Evolutionary conservation across 2,113 vertebrate species (phyloP).

Genomic region (Thoracochromis brauschi): DNA sequence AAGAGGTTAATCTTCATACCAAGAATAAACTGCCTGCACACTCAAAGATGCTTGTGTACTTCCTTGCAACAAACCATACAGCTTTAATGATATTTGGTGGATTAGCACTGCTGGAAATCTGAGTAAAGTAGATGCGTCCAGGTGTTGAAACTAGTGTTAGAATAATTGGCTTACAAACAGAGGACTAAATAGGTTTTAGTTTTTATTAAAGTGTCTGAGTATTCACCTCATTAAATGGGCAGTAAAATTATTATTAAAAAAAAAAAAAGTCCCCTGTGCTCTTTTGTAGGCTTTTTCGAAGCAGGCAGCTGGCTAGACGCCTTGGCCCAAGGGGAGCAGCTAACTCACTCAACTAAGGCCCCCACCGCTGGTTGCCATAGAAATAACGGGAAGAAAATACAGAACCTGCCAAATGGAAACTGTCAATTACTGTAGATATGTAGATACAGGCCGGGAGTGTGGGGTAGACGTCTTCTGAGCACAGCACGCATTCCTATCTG

Average conservation of each 20-base stretch:
- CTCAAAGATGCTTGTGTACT: neutral
- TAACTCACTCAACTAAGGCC: slow-evolving; percentile 6
- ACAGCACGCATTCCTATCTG: neutral
- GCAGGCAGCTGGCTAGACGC: slow-evolving; percentile 3
- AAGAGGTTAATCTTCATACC: neutral
- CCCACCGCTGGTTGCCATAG: slow-evolving; percentile 68
- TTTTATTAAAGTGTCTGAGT: neutral
- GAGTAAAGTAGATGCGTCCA: neutral
- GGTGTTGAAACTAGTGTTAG: neutral
- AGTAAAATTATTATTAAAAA: neutral
- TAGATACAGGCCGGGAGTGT: neutral
- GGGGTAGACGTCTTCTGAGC: neutral
- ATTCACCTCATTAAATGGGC: slow-evolving; percentile 8
- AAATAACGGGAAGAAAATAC: slow-evolving; percentile 67
- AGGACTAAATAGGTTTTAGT: neutral
- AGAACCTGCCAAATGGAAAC: slow-evolving; percentile 74
- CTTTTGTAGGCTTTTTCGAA: slow-evolving; percentile 1
- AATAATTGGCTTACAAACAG: neutral
- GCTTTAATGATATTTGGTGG: neutral
- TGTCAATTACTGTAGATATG: slow-evolving; percentile 75
- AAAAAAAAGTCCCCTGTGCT: neutral
- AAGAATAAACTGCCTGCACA: neutral
- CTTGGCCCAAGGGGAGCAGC: slow-evolving; percentile 6
- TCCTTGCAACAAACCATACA: neutral
- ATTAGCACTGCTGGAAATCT: neutral